Evolutionary conservation across 2,113 vertebrate genomes (phyloP), one percentile per base, ranked within the genome.

Genomic region (Leiothrix lutea): DNA sequence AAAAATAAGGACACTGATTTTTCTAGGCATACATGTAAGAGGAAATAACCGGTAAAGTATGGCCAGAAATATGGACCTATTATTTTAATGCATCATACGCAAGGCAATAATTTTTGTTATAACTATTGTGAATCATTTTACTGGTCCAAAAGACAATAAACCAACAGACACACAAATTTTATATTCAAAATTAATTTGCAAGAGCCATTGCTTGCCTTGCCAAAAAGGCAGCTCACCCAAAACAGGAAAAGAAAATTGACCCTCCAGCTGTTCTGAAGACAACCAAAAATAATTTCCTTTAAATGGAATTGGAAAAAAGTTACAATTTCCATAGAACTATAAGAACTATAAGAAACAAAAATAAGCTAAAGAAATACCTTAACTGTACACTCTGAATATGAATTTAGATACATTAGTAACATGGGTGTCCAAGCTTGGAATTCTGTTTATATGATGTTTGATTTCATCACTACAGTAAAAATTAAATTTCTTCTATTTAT

Each of bases 261-360:
- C 3, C 15, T 64, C 18, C 47, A 75, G 13, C 20, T 60, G 26
- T 64, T 71, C 35, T 51, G 35, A 64, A 74, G 18, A 69, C 25
- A 36, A 48, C 9, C 2, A 60, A 74, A 80, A 69, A n/a, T 8
- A 77, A 90, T 79, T 44, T 42, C 15, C 17, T 60, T 54, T 47
- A 12, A 80, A 77, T 36, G 44, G 67, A 25, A 3, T 5, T 67
- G 45, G 25, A 14, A 40, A 26, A 50, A 50, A 60, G 12, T 53
- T 5, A 62, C 16, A 64, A 16, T 0, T 3, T 18, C 19, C 6
- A 9, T 0, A 3, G 14, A 80, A 61, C 5, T 31, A 8, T 48
- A 48, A 24, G 47, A 48, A 48, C 47, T 48, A 24, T 11, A 88
- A 31, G 12, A 90, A 74, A 57, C 12, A 69, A 71, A 82, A 87